Evolutionary conservation across 2,113 vertebrate species (phyloP).

Genomic region (Notechis scutatus): DNA sequence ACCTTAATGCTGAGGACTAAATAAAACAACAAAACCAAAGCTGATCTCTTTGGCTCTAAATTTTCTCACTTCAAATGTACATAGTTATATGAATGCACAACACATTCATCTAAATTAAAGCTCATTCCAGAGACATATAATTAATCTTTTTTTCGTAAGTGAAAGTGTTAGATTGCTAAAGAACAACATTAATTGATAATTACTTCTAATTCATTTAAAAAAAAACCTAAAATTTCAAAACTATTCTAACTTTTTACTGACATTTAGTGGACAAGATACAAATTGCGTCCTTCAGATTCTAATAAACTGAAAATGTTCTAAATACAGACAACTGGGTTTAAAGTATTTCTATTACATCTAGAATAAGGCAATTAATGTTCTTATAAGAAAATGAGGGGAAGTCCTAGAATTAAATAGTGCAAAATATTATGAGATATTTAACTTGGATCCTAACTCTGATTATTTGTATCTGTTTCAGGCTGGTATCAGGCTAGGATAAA

Average conservation of each 20-base stretch:
- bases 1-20: neutral
- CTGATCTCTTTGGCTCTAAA: neutral
- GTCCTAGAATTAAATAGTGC: neutral
- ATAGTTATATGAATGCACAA: neutral
- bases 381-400: neutral
- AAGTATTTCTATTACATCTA: neutral
- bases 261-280: slow-evolving; percentile 66
- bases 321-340: neutral
- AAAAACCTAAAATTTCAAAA: slow-evolving; percentile 7
- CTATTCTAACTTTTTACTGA: slow-evolving; percentile 55
- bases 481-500: neutral
- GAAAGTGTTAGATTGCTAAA: neutral
- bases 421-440: neutral
- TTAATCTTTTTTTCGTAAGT: neutral
- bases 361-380: neutral
- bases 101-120: neutral
- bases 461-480: neutral
- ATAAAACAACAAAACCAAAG: neutral
- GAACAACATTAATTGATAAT: neutral
- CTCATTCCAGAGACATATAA: neutral
- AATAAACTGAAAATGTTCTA: neutral
- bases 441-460: neutral
- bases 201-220: neutral
- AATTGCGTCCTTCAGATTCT: neutral
- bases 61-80: neutral